Evolutionary conservation across 2,888 invertebrate genomes (phyloP).

Genomic region (Brachyptera putata): DNA sequence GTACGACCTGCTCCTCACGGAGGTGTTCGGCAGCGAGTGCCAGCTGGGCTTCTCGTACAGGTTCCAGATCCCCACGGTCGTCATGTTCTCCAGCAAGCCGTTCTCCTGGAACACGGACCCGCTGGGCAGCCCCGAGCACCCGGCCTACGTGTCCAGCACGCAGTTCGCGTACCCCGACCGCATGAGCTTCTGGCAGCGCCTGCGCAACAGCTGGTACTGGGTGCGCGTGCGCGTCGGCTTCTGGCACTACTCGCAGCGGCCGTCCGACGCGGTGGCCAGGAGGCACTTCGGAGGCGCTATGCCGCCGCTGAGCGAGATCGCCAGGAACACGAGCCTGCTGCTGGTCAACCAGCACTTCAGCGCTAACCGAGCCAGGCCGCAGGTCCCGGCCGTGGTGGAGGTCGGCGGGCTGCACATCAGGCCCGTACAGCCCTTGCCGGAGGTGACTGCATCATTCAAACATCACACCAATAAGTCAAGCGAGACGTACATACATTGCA

Average conservation of each 20-base stretch:
- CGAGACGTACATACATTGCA: no score
- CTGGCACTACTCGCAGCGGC: slow-evolving; percentile 7
- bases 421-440: slow-evolving; percentile 8
- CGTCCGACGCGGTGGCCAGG: slow-evolving; percentile 10
- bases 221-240: slow-evolving; percentile 5
- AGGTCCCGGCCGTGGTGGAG: slow-evolving; percentile 23
- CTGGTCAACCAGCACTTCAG: slow-evolving; percentile 24
- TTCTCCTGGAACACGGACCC: slow-evolving; percentile 35
- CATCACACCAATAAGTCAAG: no score
- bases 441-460: no score
- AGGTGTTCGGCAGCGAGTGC: slow-evolving; percentile 36
- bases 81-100: slow-evolving; percentile 33
- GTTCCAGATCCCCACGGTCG: slow-evolving; percentile 33
- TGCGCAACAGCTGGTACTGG: slow-evolving; percentile 10
- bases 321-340: slow-evolving; percentile 19
- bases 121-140: slow-evolving; percentile 35
- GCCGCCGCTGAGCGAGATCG: slow-evolving; percentile 25
- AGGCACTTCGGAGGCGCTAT: slow-evolving; percentile 5
- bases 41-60: slow-evolving; percentile 33
- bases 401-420: slow-evolving; percentile 25
- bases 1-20: slow-evolving; percentile 36
- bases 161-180: slow-evolving; percentile 29
- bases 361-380: slow-evolving; percentile 15
- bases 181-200: slow-evolving; percentile 29
- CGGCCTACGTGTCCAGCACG: slow-evolving; percentile 33